These are phyloP conservation scores for Luffia ferchaultella DNA, from an alignment of 2,888 invertebrate species.

Conservation along the genomic window DNA sequence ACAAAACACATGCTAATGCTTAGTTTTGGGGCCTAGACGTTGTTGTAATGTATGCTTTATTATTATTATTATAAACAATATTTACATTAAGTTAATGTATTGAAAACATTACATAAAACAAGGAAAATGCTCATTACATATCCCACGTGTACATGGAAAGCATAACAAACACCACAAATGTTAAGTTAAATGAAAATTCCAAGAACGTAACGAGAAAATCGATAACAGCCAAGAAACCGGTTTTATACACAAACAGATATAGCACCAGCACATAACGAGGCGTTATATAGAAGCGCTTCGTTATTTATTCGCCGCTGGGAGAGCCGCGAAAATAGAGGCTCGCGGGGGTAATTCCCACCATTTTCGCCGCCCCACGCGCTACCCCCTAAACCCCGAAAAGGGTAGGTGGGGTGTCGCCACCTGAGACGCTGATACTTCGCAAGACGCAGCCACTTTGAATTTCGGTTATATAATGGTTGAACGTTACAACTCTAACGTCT, in stretches of 20 bases:
- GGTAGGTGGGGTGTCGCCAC: conserved; percentile 21
- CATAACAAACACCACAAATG: too few relatives aligned
- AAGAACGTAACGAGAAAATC: neutral
- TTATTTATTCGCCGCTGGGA: conserved; percentile 30
- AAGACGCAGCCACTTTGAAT: conserved; percentile 42
- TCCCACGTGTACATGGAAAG: too few relatives aligned
- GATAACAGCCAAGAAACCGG: neutral
- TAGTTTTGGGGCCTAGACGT: too few relatives aligned
- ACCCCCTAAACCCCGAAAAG: neutral
- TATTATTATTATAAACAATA: too few relatives aligned
- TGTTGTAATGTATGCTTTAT: too few relatives aligned
- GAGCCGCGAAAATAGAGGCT: conserved; percentile 33
- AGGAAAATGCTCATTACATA: too few relatives aligned
- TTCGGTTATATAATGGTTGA: conserved; percentile 29
- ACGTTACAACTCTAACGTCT: neutral
- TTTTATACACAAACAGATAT: neutral
- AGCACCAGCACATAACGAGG: neutral
- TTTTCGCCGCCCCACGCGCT: neutral
- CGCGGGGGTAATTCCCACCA: conserved; percentile 15
- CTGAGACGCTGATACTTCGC: conserved; percentile 41
- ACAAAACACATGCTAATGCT: too few relatives aligned
- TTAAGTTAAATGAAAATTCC: neutral
- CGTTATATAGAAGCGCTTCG: conserved; percentile 2
- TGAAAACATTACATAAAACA: too few relatives aligned
- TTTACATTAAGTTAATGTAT: too few relatives aligned